phyloP scores from a whole-genome alignment of 2,888 invertebrate species.

The Cantharis rustica region DNA sequence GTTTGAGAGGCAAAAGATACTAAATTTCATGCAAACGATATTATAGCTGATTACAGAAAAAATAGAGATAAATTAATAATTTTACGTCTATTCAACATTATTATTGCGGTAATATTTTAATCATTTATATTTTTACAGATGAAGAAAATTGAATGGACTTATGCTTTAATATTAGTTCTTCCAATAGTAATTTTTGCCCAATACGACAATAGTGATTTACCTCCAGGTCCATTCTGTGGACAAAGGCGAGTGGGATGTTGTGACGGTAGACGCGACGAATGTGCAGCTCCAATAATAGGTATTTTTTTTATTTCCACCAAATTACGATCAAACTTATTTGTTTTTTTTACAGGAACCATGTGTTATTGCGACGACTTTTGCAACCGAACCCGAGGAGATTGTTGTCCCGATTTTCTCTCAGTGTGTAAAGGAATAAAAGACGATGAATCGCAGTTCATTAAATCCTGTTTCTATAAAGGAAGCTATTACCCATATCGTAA shows the following conservation, averaged over 20 bases:
- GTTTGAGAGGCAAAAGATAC: not conserved
- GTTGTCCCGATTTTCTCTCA: conserved; percentile 88
- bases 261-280: conserved; percentile 74
- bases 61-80: not conserved
- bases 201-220: conserved; percentile 52
- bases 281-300: conserved; percentile 79
- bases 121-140: conserved; percentile 28
- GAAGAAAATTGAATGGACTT: conserved; percentile 7
- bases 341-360: conserved; percentile 67
- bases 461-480: conserved; percentile 62
- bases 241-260: conserved; percentile 67
- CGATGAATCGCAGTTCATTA: conserved; percentile 36
- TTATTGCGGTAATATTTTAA: not conserved
- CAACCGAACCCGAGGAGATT: conserved; percentile 77
- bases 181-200: conserved; percentile 6
- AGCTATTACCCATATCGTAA: conserved; percentile 59
- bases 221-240: conserved; percentile 66
- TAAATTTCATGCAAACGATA: no score
- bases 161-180: not conserved
- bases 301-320: conserved; percentile 3
- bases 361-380: conserved; percentile 97
- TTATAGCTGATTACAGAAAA: not conserved
- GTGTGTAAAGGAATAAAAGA: conserved; percentile 65
- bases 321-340: not conserved
- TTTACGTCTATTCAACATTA: no score